Percentiles rank a stretch among this genome's conserved stretches.
These are phyloP conservation scores for Drosophila koepferae DNA, from an alignment of 2,888 invertebrate genomes.

Conservation along the genomic window DNA sequence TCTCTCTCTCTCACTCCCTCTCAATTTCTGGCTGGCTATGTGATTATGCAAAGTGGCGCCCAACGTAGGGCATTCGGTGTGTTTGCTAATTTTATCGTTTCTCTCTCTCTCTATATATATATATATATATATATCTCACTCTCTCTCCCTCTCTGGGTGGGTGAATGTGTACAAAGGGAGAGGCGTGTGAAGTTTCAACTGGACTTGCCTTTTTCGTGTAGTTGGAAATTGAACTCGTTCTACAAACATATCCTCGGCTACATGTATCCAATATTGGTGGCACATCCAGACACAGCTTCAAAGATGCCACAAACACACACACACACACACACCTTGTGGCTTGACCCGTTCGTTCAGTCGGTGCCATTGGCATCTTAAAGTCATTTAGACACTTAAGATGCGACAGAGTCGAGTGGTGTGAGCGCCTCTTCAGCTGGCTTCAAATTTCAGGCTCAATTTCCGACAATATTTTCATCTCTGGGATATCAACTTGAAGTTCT, in stretches of 20 bases:
- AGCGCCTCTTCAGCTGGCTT: slow-evolving; percentile 33
- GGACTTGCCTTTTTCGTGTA: slow-evolving; percentile 64
- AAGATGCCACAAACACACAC: not conserved
- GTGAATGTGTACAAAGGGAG: not conserved
- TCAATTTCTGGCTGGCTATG: slow-evolving; percentile 9
- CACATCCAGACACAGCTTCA: slow-evolving; percentile 37
- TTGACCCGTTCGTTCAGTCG: slow-evolving; percentile 5
- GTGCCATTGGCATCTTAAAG: slow-evolving; percentile 42
- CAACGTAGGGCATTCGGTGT: slow-evolving; percentile 25
- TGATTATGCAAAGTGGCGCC: slow-evolving; percentile 58
- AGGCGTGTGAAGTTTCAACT: slow-evolving; percentile 1
- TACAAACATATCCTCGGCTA: slow-evolving; percentile 18
- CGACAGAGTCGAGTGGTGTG: slow-evolving; percentile 23
- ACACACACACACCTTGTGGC: not conserved
- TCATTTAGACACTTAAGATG: slow-evolving; percentile 38
- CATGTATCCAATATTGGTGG: slow-evolving; percentile 40
- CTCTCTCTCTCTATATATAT: not conserved
- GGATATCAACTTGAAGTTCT: slow-evolving; percentile 25
- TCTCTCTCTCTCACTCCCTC: not conserved
- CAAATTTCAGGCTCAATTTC: slow-evolving; percentile 58
- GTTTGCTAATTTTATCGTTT: slow-evolving; percentile 54
- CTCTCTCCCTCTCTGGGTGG: not conserved
- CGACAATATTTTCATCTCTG: slow-evolving; percentile 29
- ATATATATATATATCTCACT: too few species aligned
- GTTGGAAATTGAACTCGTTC: slow-evolving; percentile 59